These are phyloP conservation scores for Natrix natrix DNA, from an alignment of 2,797 vertebrate genomes.

Conservation along the genomic window DNA sequence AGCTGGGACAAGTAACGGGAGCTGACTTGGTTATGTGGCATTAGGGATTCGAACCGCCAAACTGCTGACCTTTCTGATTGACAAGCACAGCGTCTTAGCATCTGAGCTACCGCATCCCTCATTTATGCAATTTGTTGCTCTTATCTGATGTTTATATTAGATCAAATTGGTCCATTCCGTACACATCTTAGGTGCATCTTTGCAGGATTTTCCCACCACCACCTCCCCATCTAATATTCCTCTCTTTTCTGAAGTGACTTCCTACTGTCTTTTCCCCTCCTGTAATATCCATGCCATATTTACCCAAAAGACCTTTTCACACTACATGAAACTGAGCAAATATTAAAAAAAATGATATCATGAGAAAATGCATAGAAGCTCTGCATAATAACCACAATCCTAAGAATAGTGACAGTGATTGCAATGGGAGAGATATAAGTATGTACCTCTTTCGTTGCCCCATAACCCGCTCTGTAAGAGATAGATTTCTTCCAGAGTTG, in stretches of 20 bases:
- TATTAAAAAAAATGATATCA: background rate
- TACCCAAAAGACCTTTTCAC: background rate
- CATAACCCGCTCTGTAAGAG: slow-evolving; percentile 34
- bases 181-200: background rate
- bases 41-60: no score
- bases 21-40: no score
- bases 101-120: no score
- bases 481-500: slow-evolving; percentile 35
- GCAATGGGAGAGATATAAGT: slow-evolving; percentile 29
- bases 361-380: slow-evolving; percentile 10
- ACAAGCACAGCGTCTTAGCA: no score
- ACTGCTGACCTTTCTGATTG: no score
- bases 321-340: slow-evolving; percentile 9
- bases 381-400: slow-evolving; percentile 10
- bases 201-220: background rate
- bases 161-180: background rate
- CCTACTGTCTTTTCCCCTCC: background rate
- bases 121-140: background rate
- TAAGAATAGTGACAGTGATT: slow-evolving; percentile 22
- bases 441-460: slow-evolving; percentile 29
- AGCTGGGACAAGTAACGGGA: no score
- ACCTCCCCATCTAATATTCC: background rate
- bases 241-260: background rate
- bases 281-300: background rate
- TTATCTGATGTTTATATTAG: background rate